phyloP scores from a whole-genome alignment of 2,888 invertebrate genomes.

The Tridacna gigas region DNA sequence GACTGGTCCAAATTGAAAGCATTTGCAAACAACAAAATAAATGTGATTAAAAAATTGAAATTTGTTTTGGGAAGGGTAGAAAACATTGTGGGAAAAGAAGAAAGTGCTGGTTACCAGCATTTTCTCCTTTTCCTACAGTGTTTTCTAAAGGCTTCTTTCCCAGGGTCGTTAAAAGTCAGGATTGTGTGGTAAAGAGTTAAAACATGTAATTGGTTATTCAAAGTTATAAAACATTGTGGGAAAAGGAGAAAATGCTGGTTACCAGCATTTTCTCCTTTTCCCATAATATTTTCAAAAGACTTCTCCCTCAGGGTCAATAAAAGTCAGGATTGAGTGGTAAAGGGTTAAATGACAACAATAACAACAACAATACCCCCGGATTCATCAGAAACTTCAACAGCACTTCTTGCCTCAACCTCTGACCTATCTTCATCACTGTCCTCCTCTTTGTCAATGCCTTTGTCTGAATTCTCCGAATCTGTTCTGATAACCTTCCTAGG shows the following conservation, averaged over 20 bases:
- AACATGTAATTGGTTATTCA: no score
- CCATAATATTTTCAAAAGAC: neutral
- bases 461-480: neutral
- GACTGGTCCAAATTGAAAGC: no score
- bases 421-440: neutral
- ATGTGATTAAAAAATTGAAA: no score
- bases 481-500: conserved; percentile 5
- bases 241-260: neutral
- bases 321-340: neutral
- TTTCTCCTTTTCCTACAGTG: neutral
- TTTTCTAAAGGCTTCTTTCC: neutral
- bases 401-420: neutral
- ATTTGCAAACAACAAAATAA: no score
- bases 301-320: neutral
- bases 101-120: neutral
- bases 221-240: neutral
- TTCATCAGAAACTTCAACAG: neutral
- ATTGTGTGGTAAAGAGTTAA: neutral
- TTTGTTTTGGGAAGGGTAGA: no score
- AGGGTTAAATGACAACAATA: neutral
- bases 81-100: neutral
- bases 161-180: neutral
- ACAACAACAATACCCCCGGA: conserved; percentile 18
- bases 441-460: neutral
- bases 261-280: neutral